phyloP scores from a whole-genome alignment of 2,888 invertebrate genomes.

The Morpho deidamia region DNA sequence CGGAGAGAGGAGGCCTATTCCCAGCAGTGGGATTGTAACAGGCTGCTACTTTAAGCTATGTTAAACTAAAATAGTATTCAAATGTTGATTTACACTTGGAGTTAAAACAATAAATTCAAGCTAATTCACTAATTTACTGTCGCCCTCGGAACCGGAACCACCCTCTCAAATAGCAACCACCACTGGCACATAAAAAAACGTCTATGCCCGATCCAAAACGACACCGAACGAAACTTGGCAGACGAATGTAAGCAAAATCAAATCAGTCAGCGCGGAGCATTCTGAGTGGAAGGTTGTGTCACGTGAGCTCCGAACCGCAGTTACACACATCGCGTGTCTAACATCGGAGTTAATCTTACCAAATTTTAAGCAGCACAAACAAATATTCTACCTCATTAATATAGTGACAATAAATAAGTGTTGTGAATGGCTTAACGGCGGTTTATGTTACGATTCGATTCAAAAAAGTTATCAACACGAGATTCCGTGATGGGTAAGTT shows the following conservation, averaged over 20 bases:
- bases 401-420: slow-evolving; percentile 36
- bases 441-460: slow-evolving; percentile 1
- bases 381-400: slow-evolving; percentile 33
- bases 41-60: too few species aligned
- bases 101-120: slow-evolving; percentile 1
- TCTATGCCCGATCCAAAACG: slow-evolving; percentile 20
- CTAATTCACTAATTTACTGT: slow-evolving; percentile 10
- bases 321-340: slow-evolving; percentile 56
- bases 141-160: slow-evolving; percentile 39
- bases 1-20: too few species aligned
- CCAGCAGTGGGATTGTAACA: too few species aligned
- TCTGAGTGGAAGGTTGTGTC: slow-evolving; percentile 39
- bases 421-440: slow-evolving; percentile 17
- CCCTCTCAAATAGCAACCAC: slow-evolving; percentile 36
- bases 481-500: slow-evolving; percentile 29
- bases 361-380: slow-evolving; percentile 27
- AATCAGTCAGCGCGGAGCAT: slow-evolving; percentile 58
- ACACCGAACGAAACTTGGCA: slow-evolving; percentile 33
- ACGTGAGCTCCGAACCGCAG: slow-evolving; percentile 35
- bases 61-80: background rate
- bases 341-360: slow-evolving; percentile 34
- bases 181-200: slow-evolving; percentile 26
- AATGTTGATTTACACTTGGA: background rate
- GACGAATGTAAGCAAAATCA: slow-evolving; percentile 31
- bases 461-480: slow-evolving; percentile 8